Percentiles rank a stretch among this genome's conserved stretches.
These are phyloP conservation scores for Epizoanthus rinbou DNA, from an alignment of 92 coral and sea anemone genomes.

Conservation along the genomic window DNA sequence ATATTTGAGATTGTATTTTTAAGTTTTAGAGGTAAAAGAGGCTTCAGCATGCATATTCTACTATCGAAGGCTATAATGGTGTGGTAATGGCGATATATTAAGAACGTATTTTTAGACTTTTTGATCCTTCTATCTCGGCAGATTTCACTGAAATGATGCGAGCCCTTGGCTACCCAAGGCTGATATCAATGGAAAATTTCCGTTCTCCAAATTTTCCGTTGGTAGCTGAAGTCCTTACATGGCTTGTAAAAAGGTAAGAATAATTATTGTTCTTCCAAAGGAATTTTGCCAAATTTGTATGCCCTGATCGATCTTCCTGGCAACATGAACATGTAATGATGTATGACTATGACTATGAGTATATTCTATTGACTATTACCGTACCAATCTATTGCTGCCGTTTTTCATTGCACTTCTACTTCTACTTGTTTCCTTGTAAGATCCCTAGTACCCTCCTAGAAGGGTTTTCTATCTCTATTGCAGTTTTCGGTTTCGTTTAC, in stretches of 20 bases:
- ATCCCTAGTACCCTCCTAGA: too few relatives aligned
- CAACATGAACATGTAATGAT: too few relatives aligned
- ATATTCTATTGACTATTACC: too few relatives aligned
- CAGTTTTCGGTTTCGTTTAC: too few relatives aligned
- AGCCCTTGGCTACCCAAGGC: constrained; percentile 95
- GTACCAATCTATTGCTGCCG: too few relatives aligned
- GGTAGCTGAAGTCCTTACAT: constrained; percentile 96
- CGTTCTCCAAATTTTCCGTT: constrained; percentile 95
- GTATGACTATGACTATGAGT: too few relatives aligned
- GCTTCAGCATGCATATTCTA: neutral
- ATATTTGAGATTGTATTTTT: neutral
- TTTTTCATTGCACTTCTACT: too few relatives aligned
- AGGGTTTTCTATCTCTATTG: too few relatives aligned
- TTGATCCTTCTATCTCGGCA: constrained; percentile 46
- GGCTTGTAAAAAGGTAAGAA: constrained; percentile 94
- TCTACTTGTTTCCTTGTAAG: too few relatives aligned
- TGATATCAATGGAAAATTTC: constrained; percentile 99
- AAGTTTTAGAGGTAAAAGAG: neutral
- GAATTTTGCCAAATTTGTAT: too few relatives aligned
- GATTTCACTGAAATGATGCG: constrained; percentile 99
- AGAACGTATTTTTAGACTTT: neutral
- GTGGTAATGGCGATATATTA: neutral
- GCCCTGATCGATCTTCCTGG: too few relatives aligned
- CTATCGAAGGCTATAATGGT: neutral
- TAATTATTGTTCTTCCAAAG: neutral